Base-by-base conservation (phyloP, 2,113 vertebrate species). In the Nansenia antarctica region DNA sequence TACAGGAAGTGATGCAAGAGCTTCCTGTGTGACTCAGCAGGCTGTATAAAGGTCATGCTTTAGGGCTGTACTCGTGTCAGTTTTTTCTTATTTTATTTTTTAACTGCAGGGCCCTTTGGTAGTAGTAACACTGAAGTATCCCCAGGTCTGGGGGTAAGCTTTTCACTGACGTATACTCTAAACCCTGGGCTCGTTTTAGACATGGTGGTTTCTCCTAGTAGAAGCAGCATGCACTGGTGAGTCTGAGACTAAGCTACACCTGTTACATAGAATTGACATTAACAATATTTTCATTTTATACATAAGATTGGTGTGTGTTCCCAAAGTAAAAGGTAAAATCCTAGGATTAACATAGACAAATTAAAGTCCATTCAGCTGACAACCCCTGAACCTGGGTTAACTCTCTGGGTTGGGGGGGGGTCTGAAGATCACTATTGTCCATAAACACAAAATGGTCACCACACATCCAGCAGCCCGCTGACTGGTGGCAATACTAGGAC, bases 241-340 rank as follows among this genome's bases (percentile, higher is more conserved):
- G 79, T 69, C 69, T 82, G 9, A 75, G 63, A 85, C 70, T 83
- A 80, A 79, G 86, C 82, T 84, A 85, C 74, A 85, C 76, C 62
- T 74, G 82, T 73, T 79, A 86, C 80, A 85, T 69, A 49, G n/a
- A 49, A 22, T 49, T 11, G 20, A 22, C 73, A 74, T 85, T 62
- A 70, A 85, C 79, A 84, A 74, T 78, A 85, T 74, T 77, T 75
- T 64, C 70, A 82, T 87, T 83, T 83, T 79, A 78, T 84, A 85
- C 81, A 82, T 67, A 77, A 80, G 74, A 82, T 79, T 76, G 79
- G 64, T 62, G 54, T n/a, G n/a, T 77, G 82, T 69, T 76, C 73
- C 73, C 77, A 75, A 76, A 73, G 52, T 81, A 72, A 75, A 81
- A 71, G 64, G 71, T 78, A 77, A 77, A 88, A 82, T 78, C 74